Evolutionary conservation across 2,888 invertebrate genomes (phyloP).

Genomic region (Mythimna vitellina): DNA sequence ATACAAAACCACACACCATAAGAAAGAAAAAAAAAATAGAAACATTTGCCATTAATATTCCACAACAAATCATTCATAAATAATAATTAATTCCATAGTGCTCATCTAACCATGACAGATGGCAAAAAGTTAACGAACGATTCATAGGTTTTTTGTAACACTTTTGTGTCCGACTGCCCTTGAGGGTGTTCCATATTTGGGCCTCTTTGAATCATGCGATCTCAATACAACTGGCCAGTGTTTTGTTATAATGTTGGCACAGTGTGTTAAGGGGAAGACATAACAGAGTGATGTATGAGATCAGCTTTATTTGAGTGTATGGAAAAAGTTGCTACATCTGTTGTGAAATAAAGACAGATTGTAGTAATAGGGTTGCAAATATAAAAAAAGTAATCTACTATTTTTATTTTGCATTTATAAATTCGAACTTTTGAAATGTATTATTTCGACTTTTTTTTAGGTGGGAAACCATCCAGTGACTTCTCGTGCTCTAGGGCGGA

Average conservation of each 20-base stretch:
- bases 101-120: constrained; percentile 53
- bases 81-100: constrained; percentile 53
- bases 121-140: constrained; percentile 62
- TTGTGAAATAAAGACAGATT: background rate
- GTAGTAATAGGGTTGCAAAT: background rate
- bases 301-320: background rate
- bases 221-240: constrained; percentile 46
- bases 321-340: constrained; percentile 6
- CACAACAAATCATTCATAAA: constrained; percentile 36
- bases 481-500: too few species aligned
- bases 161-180: constrained; percentile 59
- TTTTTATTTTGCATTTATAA: background rate
- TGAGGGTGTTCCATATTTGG: constrained; percentile 64
- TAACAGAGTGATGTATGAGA: constrained; percentile 28
- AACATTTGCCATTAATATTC: constrained; percentile 22
- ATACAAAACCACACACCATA: background rate
- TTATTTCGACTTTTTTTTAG: too few species aligned
- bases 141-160: constrained; percentile 54
- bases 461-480: too few species aligned
- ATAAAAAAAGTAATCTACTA: background rate
- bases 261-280: constrained; percentile 30
- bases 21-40: constrained; percentile 8
- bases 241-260: constrained; percentile 38
- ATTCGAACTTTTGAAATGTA: background rate
- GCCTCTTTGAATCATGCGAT: constrained; percentile 60